Conservation (phyloP, 2,113 vertebrate genomes). For the Pituophis catenifer region DNA sequence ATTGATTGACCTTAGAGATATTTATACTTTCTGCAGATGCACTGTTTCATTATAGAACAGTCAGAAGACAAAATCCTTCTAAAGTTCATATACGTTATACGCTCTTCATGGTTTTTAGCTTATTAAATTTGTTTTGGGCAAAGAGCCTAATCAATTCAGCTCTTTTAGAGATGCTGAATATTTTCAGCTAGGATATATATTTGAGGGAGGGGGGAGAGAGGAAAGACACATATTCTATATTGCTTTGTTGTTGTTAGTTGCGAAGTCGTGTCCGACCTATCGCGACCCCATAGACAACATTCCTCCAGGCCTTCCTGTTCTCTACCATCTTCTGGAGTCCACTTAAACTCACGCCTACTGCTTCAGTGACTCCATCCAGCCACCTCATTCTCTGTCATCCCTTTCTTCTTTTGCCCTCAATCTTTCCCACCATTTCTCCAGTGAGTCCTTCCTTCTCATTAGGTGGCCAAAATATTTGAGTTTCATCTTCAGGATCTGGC, state of each 20-base stretch:
- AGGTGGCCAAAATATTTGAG: no score
- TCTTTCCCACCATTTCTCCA: no score
- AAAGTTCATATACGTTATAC: not conserved
- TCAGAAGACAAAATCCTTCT: not conserved
- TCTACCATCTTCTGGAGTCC: no score
- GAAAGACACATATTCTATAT: not conserved
- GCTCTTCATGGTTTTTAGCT: not conserved
- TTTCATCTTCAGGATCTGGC: no score
- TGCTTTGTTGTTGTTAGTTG: not conserved
- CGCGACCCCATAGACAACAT: no score
- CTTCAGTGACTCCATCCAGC: no score
- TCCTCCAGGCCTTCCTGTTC: no score
- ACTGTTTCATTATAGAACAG: not conserved
- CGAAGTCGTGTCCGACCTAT: no score
- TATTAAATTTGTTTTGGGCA: not conserved
- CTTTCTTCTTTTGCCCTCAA: no score
- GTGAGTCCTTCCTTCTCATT: no score
- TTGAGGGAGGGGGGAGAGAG: not conserved
- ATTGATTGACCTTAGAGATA: not conserved
- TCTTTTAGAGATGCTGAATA: not conserved
- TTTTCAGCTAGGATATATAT: not conserved
- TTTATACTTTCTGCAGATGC: not conserved
- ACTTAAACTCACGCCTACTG: no score
- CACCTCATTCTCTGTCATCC: no score
- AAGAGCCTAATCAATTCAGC: not conserved